A percentile compares a stretch with the other conserved stretches of the same genome.
Evolutionary conservation across 1,140 invertebrate genomes (phyloP).

Genomic region (Aphelinus atriplicis): DNA sequence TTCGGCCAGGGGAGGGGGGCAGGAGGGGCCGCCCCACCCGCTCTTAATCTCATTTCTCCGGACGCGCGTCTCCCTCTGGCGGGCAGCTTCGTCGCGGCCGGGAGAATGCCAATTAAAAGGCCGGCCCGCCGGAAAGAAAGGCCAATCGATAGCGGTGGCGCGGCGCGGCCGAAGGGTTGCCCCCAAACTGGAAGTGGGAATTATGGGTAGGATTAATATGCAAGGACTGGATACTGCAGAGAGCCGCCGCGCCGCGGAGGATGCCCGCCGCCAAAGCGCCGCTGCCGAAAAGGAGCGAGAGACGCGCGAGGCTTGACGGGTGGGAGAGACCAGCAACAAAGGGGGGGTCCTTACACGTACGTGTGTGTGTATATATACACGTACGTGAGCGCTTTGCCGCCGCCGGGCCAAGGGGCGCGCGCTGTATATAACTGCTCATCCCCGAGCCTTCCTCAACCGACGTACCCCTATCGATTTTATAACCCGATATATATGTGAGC

Average conservation of each 20-base stretch:
- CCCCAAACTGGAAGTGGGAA: slow-evolving; percentile 67
- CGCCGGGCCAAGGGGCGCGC: no score
- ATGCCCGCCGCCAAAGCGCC: slow-evolving; percentile 41
- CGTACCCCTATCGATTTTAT: slow-evolving; percentile 67
- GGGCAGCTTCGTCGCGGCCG: slow-evolving; percentile 58
- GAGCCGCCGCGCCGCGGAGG: slow-evolving; percentile 45
- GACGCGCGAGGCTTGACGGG: slow-evolving; percentile 50
- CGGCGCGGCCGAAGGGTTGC: slow-evolving; percentile 62
- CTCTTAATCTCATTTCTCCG: slow-evolving; percentile 38
- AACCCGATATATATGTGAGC: slow-evolving; percentile 64
- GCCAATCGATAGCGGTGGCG: slow-evolving; percentile 62
- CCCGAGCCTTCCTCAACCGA: slow-evolving; percentile 60
- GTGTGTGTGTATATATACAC: slow-evolving; percentile 17
- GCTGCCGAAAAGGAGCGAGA: slow-evolving; percentile 26
- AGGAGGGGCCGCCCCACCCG: background rate
- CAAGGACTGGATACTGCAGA: slow-evolving; percentile 66
- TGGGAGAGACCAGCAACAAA: slow-evolving; percentile 60
- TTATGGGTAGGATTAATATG: slow-evolving; percentile 69
- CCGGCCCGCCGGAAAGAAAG: slow-evolving; percentile 59
- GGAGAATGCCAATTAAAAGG: slow-evolving; percentile 66
- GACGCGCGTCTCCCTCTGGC: slow-evolving; percentile 37
- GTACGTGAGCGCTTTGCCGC: background rate
- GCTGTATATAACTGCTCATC: background rate
- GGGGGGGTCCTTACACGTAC: slow-evolving; percentile 44
- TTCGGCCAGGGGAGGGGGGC: slow-evolving; percentile 21